These are phyloP conservation scores for Bettongia penicillata DNA, from an alignment of 2,113 vertebrate species.

Conservation along the genomic window DNA sequence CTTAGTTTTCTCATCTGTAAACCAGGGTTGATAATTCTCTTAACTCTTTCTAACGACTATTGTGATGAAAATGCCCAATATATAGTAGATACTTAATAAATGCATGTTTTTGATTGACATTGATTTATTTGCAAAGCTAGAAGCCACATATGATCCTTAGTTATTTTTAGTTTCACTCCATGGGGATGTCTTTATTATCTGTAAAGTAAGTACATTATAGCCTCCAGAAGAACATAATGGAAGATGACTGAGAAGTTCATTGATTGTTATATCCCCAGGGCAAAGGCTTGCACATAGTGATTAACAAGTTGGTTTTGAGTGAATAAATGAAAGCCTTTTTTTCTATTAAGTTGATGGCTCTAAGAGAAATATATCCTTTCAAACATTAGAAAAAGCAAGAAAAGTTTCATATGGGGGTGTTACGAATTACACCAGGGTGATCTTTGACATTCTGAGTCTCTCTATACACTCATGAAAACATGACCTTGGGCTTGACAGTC, in stretches of 20 bases:
- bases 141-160: not conserved
- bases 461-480: not conserved
- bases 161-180: not conserved
- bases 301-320: not conserved
- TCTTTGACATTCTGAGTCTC: constrained; percentile 5
- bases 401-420: constrained; percentile 21
- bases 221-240: not conserved
- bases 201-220: not conserved
- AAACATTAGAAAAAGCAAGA: constrained; percentile 30
- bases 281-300: not conserved
- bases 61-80: not conserved
- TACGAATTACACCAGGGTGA: constrained; percentile 58
- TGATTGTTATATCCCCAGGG: not conserved
- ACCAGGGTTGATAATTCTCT: not conserved
- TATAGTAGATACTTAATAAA: not conserved
- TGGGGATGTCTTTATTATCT: not conserved
- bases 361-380: constrained; percentile 16
- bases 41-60: not conserved
- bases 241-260: not conserved
- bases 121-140: not conserved
- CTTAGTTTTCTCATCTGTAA: not conserved
- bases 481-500: constrained; percentile 38
- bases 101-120: not conserved
- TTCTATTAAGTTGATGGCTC: constrained; percentile 31
- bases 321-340: constrained; percentile 10